These are phyloP conservation scores for Parnassius smintheus DNA, from an alignment of 2,888 invertebrate genomes.

Conservation along the genomic window DNA sequence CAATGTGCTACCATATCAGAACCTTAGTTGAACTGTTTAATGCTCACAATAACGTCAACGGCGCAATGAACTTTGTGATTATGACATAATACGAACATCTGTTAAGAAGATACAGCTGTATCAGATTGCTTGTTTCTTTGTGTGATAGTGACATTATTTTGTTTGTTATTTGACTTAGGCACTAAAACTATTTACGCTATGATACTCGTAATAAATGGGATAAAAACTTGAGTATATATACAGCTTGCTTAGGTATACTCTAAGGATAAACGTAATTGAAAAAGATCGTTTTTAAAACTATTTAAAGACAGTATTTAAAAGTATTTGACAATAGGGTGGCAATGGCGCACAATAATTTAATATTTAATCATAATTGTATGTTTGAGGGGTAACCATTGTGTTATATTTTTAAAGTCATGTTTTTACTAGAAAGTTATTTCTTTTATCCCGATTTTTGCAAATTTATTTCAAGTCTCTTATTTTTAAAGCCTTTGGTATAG, in stretches of 20 bases:
- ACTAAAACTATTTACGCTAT: background rate
- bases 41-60: slow-evolving; percentile 36
- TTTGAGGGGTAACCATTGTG: no score
- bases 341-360: no score
- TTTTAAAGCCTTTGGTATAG: no score
- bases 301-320: no score
- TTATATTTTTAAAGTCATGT: no score
- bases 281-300: no score
- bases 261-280: background rate
- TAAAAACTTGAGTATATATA: background rate
- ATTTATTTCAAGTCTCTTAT: no score
- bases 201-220: no score
- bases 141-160: slow-evolving; percentile 7
- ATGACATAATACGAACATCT: slow-evolving; percentile 33
- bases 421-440: no score
- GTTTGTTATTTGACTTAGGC: background rate
- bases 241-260: background rate
- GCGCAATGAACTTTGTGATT: slow-evolving; percentile 42
- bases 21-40: slow-evolving; percentile 37
- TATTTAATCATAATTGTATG: no score
- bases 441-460: no score
- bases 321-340: no score
- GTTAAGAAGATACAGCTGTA: slow-evolving; percentile 27
- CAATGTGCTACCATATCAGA: slow-evolving; percentile 44
- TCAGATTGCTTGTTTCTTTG: slow-evolving; percentile 18